Evolutionary conservation across 2,113 vertebrate genomes (phyloP), one percentile per base, ranked within the genome.

Genomic region (Mus spicilegus): DNA sequence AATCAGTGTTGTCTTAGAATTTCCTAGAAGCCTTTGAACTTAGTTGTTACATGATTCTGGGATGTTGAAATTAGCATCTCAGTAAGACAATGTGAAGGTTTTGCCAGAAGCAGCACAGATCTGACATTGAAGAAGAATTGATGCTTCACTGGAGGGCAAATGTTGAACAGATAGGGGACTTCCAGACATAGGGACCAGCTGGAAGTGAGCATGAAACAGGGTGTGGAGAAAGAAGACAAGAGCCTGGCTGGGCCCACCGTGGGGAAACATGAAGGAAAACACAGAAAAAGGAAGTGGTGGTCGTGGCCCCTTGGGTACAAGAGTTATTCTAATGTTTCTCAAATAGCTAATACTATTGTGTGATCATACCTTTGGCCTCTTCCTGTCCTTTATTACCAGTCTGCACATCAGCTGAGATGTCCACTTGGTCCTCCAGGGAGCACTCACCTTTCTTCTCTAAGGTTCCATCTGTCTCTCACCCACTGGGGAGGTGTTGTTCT

Each of bases 151-250:
- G 54, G 72, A 65, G 2, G 22, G 61, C 39, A 49, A 36, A 30
- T 24, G 1, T 42, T 39, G 61, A 17, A 13, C 1, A 46, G 49
- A 42, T 16, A 17, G 0, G 14, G 70, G n/a, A 67, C 14, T 11
- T 56, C 3, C 46, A 22, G 56, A 61, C 39, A 5, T 16, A 58
- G 49, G 58, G 9, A 67, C 9, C 0, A 5, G 24, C 46, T 42
- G 13, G 6, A 19, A 58, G 13, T 3, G 30, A 54, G 28, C 8
- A 0, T 3, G 65, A 1, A 0, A 26, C 20, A 58, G 42, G 42
- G n/a, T 11, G 6, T 2, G 2, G n/a, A 2, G 7, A 9, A 22
- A 2, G 3, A 6, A 16, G 7, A 12, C 1, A 0, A 14, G 75
- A 28, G 39, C 5, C 56, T 3, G 17, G 8, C 7, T 42, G 3